Conservation (phyloP, 2,888 invertebrate genomes). For the Aleiodes testaceus region DNA sequence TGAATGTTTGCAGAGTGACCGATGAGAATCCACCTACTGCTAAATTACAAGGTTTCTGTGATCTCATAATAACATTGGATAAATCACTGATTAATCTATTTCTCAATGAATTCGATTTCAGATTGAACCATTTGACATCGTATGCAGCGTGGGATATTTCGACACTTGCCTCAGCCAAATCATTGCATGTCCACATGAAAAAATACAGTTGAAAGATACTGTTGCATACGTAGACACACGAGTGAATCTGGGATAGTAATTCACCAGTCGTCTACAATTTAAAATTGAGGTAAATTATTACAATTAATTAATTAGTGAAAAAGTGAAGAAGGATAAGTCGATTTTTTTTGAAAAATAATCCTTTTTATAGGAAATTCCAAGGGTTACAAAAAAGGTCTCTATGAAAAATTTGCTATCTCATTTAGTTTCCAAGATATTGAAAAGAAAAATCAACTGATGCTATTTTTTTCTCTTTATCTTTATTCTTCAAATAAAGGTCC, state of each 20-base stretch:
- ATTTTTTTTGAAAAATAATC: too few species aligned
- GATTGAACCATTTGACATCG: constrained; percentile 54
- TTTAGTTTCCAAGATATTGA: too few species aligned
- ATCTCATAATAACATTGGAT: constrained; percentile 55
- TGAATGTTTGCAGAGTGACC: constrained; percentile 59
- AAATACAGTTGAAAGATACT: neutral
- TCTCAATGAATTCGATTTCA: constrained; percentile 43
- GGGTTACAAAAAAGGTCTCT: too few species aligned
- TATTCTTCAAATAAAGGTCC: too few species aligned
- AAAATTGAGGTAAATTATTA: neutral
- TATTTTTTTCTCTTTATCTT: too few species aligned
- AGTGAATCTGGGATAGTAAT: neutral
- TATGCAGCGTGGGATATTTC: constrained; percentile 56
- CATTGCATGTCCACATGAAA: constrained; percentile 40
- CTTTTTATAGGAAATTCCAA: too few species aligned
- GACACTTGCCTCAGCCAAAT: constrained; percentile 55
- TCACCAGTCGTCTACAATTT: neutral
- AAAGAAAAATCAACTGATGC: too few species aligned
- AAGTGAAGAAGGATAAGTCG: too few species aligned
- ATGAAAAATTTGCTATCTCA: too few species aligned
- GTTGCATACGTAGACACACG: neutral
- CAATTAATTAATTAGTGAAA: too few species aligned
- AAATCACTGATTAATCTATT: constrained; percentile 48
- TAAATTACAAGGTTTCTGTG: constrained; percentile 54
- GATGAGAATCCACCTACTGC: constrained; percentile 59